Evolutionary conservation across 2,888 invertebrate species (phyloP).

Genomic region (Spodoptera exigua): DNA sequence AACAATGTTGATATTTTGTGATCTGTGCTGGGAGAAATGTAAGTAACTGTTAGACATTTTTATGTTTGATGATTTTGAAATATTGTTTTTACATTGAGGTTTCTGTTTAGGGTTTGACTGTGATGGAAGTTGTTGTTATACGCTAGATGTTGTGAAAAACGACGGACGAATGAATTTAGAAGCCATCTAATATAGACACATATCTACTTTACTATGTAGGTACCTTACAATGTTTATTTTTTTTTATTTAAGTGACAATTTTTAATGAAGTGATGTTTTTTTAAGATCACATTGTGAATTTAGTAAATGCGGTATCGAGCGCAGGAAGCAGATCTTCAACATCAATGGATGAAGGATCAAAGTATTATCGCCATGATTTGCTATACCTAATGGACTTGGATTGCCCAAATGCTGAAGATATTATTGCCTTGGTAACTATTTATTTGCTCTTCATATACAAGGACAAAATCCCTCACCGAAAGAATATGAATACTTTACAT

Average conservation of each 20-base stretch:
- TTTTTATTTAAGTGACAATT: too few relatives aligned
- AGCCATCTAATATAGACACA: too few relatives aligned
- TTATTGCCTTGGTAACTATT: slow-evolving; percentile 67
- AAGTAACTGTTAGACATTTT: slow-evolving; percentile 43
- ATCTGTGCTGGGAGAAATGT: slow-evolving; percentile 73
- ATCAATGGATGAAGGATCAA: slow-evolving; percentile 36
- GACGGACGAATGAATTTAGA: too few relatives aligned
- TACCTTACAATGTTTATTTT: too few relatives aligned
- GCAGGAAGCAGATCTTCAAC: slow-evolving; percentile 63
- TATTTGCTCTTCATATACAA: too few relatives aligned
- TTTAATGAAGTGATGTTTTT: slow-evolving; percentile 39
- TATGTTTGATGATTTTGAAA: background rate
- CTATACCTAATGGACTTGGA: slow-evolving; percentile 73
- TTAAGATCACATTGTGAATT: slow-evolving; percentile 58
- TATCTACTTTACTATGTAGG: too few relatives aligned
- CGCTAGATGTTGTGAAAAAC: too few relatives aligned
- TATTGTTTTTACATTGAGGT: background rate
- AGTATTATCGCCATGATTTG: slow-evolving; percentile 65
- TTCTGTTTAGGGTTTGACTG: too few relatives aligned
- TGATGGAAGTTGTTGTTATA: too few relatives aligned
- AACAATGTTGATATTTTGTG: slow-evolving; percentile 62
- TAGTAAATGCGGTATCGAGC: slow-evolving; percentile 63
- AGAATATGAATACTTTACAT: too few relatives aligned
- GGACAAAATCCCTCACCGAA: too few relatives aligned
- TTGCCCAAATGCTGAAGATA: slow-evolving; percentile 62